Percentiles rank a stretch among this genome's conserved stretches.
These are phyloP conservation scores for Meriones psammophilus DNA, from an alignment of 2,797 vertebrate genomes.

Conservation along the genomic window DNA sequence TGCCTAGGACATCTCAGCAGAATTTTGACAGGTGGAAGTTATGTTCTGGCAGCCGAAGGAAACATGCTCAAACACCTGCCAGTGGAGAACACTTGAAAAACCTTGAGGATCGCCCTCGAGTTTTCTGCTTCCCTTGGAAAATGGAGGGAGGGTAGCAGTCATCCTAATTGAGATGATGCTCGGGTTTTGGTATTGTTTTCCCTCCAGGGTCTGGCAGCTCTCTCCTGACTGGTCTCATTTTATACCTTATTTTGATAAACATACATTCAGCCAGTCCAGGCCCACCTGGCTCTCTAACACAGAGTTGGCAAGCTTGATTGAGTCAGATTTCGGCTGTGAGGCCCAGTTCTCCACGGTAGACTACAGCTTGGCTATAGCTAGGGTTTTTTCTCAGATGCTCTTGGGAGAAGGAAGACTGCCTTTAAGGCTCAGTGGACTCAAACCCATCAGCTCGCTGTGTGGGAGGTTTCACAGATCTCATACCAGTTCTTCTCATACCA, in stretches of 20 bases:
- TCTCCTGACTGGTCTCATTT: neutral
- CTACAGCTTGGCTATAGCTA: neutral
- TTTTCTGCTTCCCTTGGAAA: neutral
- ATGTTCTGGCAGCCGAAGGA: neutral
- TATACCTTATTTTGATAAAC: neutral
- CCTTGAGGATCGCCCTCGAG: too few species aligned
- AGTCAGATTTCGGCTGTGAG: neutral
- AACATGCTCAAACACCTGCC: neutral
- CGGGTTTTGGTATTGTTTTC: neutral
- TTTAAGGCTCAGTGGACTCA: neutral
- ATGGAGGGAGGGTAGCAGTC: neutral
- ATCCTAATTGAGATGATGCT: neutral
- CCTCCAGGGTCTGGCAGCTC: neutral
- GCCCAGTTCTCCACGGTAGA: neutral
- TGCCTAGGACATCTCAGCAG: neutral
- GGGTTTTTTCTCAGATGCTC: too few species aligned
- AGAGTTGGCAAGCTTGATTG: neutral
- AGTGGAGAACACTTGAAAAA: neutral
- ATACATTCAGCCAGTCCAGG: neutral
- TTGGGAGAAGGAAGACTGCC: neutral
- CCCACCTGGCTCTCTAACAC: neutral
- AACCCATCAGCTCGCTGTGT: neutral
- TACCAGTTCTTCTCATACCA: neutral
- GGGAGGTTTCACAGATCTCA: neutral
- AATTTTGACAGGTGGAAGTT: neutral